phyloP scores from a whole-genome alignment of 1,140 invertebrate genomes.

The Lepidurus arcticus region DNA sequence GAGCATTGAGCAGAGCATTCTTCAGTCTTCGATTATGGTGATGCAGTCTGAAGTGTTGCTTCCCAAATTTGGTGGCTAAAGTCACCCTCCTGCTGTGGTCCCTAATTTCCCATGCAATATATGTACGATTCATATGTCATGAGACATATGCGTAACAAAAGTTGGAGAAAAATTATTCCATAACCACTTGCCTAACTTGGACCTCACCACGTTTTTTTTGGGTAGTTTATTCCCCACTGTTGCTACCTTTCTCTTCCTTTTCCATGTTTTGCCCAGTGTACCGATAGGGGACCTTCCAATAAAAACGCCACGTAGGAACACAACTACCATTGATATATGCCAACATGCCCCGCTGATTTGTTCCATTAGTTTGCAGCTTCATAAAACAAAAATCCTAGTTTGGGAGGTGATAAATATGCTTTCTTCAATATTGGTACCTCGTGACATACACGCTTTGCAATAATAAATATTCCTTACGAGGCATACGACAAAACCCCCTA shows the following conservation, averaged over 20 bases:
- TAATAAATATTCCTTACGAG: too few species aligned
- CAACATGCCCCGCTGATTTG: background rate
- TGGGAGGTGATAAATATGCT: background rate
- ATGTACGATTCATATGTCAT: conserved; percentile 16
- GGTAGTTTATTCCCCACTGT: background rate
- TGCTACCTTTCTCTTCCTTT: background rate
- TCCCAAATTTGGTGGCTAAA: conserved; percentile 3
- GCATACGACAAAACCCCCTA: too few species aligned
- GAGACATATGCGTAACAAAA: conserved; percentile 19
- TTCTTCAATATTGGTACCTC: background rate
- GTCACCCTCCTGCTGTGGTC: background rate
- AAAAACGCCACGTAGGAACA: conserved; percentile 14
- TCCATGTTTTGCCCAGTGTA: background rate
- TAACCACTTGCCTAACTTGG: conserved; percentile 9
- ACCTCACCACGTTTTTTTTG: background rate
- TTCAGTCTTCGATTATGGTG: conserved; percentile 1
- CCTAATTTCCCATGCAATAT: conserved; percentile 15
- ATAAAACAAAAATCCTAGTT: background rate
- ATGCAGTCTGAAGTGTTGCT: conserved; percentile 21
- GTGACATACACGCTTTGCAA: background rate
- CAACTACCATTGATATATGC: conserved; percentile 16
- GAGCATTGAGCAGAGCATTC: background rate
- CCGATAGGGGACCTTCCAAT: background rate
- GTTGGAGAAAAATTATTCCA: background rate
- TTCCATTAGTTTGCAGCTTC: conserved; percentile 1